Evolutionary conservation across 53 echinoderm and acorn worm genomes (phyloP), one percentile per base, ranked within the genome.

Genomic region (Apostichopus leukothele): DNA sequence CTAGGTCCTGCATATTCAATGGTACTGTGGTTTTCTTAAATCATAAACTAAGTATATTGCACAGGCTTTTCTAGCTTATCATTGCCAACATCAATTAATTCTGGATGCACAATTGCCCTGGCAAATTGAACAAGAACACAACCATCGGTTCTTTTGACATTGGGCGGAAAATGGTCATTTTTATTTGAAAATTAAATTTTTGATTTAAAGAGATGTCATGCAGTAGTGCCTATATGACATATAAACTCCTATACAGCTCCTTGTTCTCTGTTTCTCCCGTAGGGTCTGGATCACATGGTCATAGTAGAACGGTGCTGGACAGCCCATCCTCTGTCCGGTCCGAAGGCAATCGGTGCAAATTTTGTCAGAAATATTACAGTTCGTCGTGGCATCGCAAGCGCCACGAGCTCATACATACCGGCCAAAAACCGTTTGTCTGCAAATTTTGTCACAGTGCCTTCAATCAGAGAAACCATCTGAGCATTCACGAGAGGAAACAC

Each of bases 351-450:
- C 85, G 60, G 25, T 85, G 85, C 67, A 67, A 63, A 39, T 68
- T 27, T 67, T 85, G 85, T 23, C 61, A 67, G 61, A 85, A 85
- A 67, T 67, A 27, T 63, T 85, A 67, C 85, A 85, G 57, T 12
- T 67, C 85, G 9, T 85, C 85, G 13, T 85, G 85, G 85, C 85
- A 67, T 50, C 50, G 85, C 50, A 85, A 85, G 16, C 85, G 85
- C 50, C 85, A 85, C 6, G 85, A 85, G 50, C 66, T 85, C 59
- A 85, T 67, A 63, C 85, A 85, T n/a, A 85, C 85, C 21, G 85
- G 85, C 50, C 85, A 67, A 67, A 85, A 85, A 50, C 85, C 85
- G 22, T 85, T 67, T 50, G 85, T 85, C 12, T 85, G 85, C 85
- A 85, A 85, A 59, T 85, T 85, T 25, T 85, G 85, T 10, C 66